Evolutionary conservation across 2,113 vertebrate species (phyloP), one percentile per base, ranked within the genome.

Genomic region (Anthoscopus minutus): DNA sequence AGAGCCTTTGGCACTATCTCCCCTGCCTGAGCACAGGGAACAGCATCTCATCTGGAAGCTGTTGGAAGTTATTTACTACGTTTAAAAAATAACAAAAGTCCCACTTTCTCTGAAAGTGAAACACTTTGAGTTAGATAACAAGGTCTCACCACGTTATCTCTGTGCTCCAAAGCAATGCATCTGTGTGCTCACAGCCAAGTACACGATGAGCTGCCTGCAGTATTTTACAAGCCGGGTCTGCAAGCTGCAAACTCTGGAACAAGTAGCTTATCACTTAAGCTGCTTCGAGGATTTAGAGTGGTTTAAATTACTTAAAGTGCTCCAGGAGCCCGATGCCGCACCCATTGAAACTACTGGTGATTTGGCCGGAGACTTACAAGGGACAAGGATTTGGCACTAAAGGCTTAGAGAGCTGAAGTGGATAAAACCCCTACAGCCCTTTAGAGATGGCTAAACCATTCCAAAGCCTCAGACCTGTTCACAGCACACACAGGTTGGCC

Each of bases 191-290:
- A 8, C n/a, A 72, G 88, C 38, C 74, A 72, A 85, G 85, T 25
- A 40, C 18, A 25, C 0, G 0, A 48, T 15, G 76, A 86, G 72
- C 91, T 93, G 80, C 86, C 80, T 18, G 15, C 23, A 88, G 88
- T 82, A 22, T 71, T 81, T 89, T 40, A 69, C 62, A 53, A 40
- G 92, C 86, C 1, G 7, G 50, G 67, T 88, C 77, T 86, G 58
- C 1, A 5, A 72, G 77, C 90, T 80, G 89, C 65, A 79, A 94
- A 88, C 93, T 94, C 93, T 96, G 93, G 90, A 96, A 94, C 92
- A 94, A 96, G 90, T 72, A 90, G 93, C 88, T 96, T 96, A 96
- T 90, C 90, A 65, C 54, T 86, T 96, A 96, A 96, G 95, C 95
- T 93, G 90, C 93, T 96, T 94, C 85, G 0, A 93, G 95, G 96